phyloP scores from a whole-genome alignment of 1,140 invertebrate species.

The Caenorhabditis remanei region DNA sequence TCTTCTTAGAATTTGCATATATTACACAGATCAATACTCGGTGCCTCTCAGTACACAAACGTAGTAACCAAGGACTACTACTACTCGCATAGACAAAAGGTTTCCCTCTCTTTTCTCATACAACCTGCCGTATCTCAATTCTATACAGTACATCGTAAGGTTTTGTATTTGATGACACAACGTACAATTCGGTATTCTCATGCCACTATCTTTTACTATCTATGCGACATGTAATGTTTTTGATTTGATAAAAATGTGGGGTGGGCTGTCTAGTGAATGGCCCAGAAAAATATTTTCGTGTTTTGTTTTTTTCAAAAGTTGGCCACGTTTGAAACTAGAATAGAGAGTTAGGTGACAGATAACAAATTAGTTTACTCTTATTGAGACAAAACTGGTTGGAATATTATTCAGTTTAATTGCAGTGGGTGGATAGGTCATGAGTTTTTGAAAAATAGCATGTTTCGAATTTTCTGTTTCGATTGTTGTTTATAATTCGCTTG shows the following conservation, averaged over 20 bases:
- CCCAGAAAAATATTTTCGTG: not conserved
- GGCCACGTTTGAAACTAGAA: not conserved
- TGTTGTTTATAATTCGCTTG: not conserved
- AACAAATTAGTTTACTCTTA: not conserved
- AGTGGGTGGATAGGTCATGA: no score
- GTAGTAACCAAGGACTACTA: conserved; percentile 22
- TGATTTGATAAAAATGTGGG: conserved; percentile 6
- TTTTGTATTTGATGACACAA: conserved; percentile 45
- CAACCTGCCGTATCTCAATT: not conserved
- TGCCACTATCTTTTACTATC: conserved; percentile 9
- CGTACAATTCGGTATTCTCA: conserved; percentile 2
- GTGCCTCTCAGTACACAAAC: not conserved
- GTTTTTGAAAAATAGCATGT: no score
- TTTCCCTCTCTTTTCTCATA: not conserved
- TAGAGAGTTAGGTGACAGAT: no score
- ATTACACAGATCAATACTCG: not conserved
- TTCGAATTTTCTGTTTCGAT: not conserved
- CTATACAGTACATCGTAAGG: no score
- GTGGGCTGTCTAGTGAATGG: not conserved
- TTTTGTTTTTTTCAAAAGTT: not conserved
- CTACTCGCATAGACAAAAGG: no score
- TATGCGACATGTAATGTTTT: conserved; percentile 17
- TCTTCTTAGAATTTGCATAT: conserved; percentile 27
- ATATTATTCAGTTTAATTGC: no score
- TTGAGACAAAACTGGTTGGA: not conserved